Base-by-base conservation (phyloP, 1,140 invertebrate genomes). In the Melitaea cinxia region DNA sequence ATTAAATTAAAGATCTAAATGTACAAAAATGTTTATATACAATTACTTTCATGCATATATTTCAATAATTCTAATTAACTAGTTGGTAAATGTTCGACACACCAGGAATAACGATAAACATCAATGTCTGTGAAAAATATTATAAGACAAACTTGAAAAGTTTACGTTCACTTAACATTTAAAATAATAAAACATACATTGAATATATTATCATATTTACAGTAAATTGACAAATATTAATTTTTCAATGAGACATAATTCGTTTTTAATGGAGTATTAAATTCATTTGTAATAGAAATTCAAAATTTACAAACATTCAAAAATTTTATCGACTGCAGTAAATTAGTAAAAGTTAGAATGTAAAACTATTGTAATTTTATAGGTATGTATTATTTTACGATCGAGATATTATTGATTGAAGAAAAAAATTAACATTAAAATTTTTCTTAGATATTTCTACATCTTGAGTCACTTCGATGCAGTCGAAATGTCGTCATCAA, bases 11-110 rank as follows among this genome's bases (percentile, higher is more conserved):
- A 78, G 74, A 70, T 80, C 78, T 83, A 84, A 72, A 83, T 82
- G 79, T 83, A 83, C 79, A 83, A 83, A 83, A 78, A 72, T 82
- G 79, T 78, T 79, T 82, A 83, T 85, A 85, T 84, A 82, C 78
- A 86, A 70, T 68, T 82, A 80, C 73, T 71, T 72, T 66, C 73
- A 81, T 78, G 82, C 74, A 81, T 59, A 75, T 72, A 76, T 65
- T 66, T 70, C 71, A 73, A 80, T 63, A 70, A 61, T 62, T 42
- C 59, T 71, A 71, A 17, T 21, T 50, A 65, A 39, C 62, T 67
- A 58, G 49, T 72, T 57, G 70, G 61, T 67, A 71, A 66, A 64
- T 61, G 47, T 68, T 65, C 30, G 61, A 63, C 65, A 67, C 47
- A 61, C 52, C 21, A 52, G 47, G 66, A 66, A 61, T 65, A 61